Base-by-base conservation (phyloP, 2,888 invertebrate genomes). In the Pseudanteris insignis region DNA sequence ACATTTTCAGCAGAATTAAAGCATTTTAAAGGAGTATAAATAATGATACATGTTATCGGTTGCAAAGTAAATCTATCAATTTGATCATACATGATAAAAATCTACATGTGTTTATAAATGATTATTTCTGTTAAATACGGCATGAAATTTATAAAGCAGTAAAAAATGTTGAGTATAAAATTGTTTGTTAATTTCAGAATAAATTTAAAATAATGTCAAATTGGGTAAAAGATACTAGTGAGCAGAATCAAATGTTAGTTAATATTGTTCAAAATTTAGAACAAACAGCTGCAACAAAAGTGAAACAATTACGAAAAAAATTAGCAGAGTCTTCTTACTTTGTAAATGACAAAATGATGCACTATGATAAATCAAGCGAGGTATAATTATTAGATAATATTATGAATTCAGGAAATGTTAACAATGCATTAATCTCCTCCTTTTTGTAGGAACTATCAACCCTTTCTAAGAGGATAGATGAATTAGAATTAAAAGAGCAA, bases 211-310 rank as follows among this genome's bases (percentile, higher is more conserved):
- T 88, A 54, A 83, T 88, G 65, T 81, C 83, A 59, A 83, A 86
- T 44, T 89, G 89, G 88, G 86, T 89, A 63, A 78, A 82, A 36
- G 88, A 89, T 78, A 81, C 89, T 70, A 84, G 83, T 28, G 86
- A 85, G 15, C 89, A 90, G 81, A 90, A 89, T 78, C 80, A 84
- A 32, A 83, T 88, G 81, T 81, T 90, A 67, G 86, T 86, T 40
- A 83, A 83, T 47, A 86, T 86, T 1, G 86, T 90, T 1, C 85
- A 87, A 71, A 88, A 89, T 68, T 74, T 90, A 68, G 89, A 90
- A 77, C 74, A 80, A 13, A 88, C 89, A 68, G 86, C 88, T 36
- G 84, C 85, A 11, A 78, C 82, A 38, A 82, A 86, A 66, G 84
- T 89, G 12, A 77, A 82, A 61, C 70, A 83, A 53, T 73, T 87